Evolutionary conservation across 2,797 vertebrate genomes (phyloP).

Genomic region (Amphiprion clarkii): DNA sequence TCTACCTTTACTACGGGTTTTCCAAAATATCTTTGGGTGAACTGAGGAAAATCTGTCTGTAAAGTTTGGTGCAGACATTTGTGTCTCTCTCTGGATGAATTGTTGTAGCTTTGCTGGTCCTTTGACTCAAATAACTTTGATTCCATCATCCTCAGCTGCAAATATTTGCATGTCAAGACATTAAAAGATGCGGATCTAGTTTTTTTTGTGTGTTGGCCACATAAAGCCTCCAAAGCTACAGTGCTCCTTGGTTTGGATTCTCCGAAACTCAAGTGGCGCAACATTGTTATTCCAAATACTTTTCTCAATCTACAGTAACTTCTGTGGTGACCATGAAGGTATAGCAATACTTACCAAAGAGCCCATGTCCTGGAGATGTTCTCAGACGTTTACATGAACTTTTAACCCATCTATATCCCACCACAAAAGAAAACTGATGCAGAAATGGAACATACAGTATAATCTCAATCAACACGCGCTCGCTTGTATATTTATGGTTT

Average conservation of each 20-base stretch:
- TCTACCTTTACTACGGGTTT: constrained; percentile 4
- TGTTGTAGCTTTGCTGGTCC: too few species aligned
- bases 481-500: not conserved
- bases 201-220: too few species aligned
- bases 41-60: not conserved
- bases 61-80: too few species aligned
- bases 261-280: not conserved
- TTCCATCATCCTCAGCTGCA: too few species aligned
- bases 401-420: too few species aligned
- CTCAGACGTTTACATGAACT: not conserved
- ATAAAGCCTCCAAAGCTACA: not conserved
- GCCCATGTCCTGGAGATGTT: too few species aligned
- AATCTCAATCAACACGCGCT: not conserved
- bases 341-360: too few species aligned
- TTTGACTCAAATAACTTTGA: too few species aligned
- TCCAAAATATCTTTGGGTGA: constrained; percentile 8
- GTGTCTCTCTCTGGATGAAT: too few species aligned
- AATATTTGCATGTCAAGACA: too few species aligned
- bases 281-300: not conserved
- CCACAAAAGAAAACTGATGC: not conserved
- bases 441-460: not conserved
- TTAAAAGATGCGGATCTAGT: too few species aligned
- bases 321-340: too few species aligned
- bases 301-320: not conserved
- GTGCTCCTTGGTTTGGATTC: not conserved